Base-by-base conservation (phyloP, 2,888 invertebrate species). In the Lissonota sp. region DNA sequence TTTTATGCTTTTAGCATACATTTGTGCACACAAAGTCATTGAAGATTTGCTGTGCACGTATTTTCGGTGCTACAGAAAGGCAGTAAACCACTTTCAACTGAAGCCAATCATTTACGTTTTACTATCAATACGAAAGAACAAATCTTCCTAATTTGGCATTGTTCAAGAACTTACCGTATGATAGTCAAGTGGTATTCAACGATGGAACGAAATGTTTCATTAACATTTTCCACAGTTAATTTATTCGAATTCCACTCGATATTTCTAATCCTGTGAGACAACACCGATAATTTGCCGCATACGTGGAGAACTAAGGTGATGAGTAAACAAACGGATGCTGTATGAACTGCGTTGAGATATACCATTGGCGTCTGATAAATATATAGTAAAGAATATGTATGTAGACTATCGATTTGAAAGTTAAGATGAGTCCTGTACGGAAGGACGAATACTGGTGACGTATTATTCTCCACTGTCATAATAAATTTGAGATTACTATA, bases 311-410 rank as follows among this genome's bases (percentile, higher is more conserved):
- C 14, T n/a, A 66, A 53, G 8, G 53, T 66, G 39, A 66, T 66
- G n/a, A 66, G 40, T 10, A 66, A 14, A 49, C 66, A 66, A 53
- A 66, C 66, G 12, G 66, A 66, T 37, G 66, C 66, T 2, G 66
- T 66, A 16, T 66, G 66, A 39, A 66, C 66, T 40, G 66, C 66
- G 14, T 66, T 66, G 12, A 66, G 66, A 12, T 66, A 66, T 2
- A 66, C 66, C 66, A 66, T 66, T 2, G 66, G 66, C 6, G 66
- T 51, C 40, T 66, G 66, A 66, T 66, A 66, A 51, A 66, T 53
- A n/a, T 66, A 66, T 39, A 66, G 12, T 2, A 66, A 40, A 40
- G 66, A 39, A 53, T 66, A 66, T 40, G 42, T 40, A 5, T 12
- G 10, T 4, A 39, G 39, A n/a, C 10, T 12, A 12, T 66, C 66